phyloP scores from a whole-genome alignment of 1,140 invertebrate species.

The Dendroctonus valens region DNA sequence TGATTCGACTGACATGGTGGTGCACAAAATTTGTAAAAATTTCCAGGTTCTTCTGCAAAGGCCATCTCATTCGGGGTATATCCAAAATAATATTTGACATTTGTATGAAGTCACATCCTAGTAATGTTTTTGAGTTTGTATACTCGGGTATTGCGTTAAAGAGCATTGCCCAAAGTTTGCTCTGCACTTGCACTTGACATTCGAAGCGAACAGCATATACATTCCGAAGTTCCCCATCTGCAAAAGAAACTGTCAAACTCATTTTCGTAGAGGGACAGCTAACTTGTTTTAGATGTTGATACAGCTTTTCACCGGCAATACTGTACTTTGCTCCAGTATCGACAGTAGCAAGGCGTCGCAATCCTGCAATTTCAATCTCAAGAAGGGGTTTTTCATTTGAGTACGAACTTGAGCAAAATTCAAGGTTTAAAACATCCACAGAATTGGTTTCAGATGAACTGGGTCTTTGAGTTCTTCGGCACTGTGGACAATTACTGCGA shows the following conservation, averaged over 20 bases:
- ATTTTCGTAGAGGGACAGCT: too few species aligned
- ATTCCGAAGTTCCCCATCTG: neutral
- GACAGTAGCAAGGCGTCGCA: neutral
- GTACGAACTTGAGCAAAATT: neutral
- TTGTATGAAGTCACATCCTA: too few species aligned
- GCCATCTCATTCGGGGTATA: too few species aligned
- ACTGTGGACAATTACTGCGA: neutral
- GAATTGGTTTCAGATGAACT: constrained; percentile 3
- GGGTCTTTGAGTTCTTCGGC: constrained; percentile 1
- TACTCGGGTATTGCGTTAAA: neutral
- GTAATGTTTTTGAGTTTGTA: neutral
- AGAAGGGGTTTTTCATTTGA: constrained; percentile 2
- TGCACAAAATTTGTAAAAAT: too few species aligned
- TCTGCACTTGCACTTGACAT: neutral
- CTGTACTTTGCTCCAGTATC: constrained; percentile 1
- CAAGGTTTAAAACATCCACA: neutral
- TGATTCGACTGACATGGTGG: neutral
- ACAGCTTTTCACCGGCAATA: neutral
- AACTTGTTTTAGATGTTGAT: neutral
- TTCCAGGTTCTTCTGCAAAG: neutral
- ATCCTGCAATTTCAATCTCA: neutral
- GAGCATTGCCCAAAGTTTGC: neutral
- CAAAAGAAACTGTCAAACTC: too few species aligned
- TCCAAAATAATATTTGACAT: too few species aligned
- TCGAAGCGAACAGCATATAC: neutral